Percentiles rank a stretch among this genome's conserved stretches.
These are phyloP conservation scores for Eupithecia tripunctaria DNA, from an alignment of 2,888 invertebrate species.

Conservation along the genomic window DNA sequence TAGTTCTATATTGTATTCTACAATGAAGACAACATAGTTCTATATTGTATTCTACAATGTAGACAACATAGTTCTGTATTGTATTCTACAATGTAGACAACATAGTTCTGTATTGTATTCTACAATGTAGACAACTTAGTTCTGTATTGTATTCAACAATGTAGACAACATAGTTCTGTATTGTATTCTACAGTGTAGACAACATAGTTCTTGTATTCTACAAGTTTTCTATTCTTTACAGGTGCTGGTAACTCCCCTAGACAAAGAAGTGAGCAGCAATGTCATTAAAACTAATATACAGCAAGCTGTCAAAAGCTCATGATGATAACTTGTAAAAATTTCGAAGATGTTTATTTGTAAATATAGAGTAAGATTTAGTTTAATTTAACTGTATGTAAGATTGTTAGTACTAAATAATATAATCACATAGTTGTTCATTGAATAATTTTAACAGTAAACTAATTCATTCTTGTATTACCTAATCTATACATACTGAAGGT, in stretches of 20 bases:
- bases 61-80: too few relatives aligned
- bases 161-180: too few relatives aligned
- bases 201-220: background rate
- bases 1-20: background rate
- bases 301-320: slow-evolving; percentile 67
- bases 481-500: background rate
- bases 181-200: background rate
- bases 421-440: background rate
- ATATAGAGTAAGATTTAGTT: slow-evolving; percentile 50
- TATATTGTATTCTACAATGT: too few relatives aligned
- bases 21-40: too few relatives aligned
- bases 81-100: too few relatives aligned
- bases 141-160: background rate
- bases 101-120: too few relatives aligned
- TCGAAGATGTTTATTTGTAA: slow-evolving; percentile 62
- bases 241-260: slow-evolving; percentile 73
- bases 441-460: background rate
- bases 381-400: background rate
- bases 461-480: background rate
- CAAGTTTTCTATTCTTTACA: slow-evolving; percentile 50
- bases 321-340: slow-evolving; percentile 54
- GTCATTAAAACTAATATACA: slow-evolving; percentile 62
- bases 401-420: background rate
- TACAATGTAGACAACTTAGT: too few relatives aligned
- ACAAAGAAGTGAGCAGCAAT: slow-evolving; percentile 57